Evolutionary conservation across 1,140 invertebrate species (phyloP), one percentile per base, ranked within the genome.

Genomic region (Homarus americanus): DNA sequence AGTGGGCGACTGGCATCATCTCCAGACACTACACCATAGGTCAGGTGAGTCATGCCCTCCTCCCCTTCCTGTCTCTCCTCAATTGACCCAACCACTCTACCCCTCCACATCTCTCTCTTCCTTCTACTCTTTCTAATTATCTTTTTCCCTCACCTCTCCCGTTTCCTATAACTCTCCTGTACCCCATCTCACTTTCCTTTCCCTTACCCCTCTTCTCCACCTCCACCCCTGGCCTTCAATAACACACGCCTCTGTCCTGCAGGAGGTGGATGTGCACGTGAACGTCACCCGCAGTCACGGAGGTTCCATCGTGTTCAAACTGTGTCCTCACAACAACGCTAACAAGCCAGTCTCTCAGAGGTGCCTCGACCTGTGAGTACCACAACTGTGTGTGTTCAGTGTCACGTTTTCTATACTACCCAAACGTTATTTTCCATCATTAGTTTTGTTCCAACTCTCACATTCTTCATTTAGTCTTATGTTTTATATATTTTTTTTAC

Each of bases 251-350:
- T 63, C 28, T 76, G 49, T 53, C 53, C 24, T 36, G 2, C 78
- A 92, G 92, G 79, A 15, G 5, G 93, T 94, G 34, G 73, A 88
- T 17, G 92, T 93, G 1, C 83, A 76, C 4, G 93, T 95, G 36
- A 93, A 94, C 34, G 91, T 95, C 0, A 95, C 94, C 7, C 94
- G 94, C 12, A 94, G 94, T 78, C 94, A 95, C 82, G 93, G 92
- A 58, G 94, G 95, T 0, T 94, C 93, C 75, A 93, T 94, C 49
- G 91, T 93, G 66, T 94, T 94, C 86, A 93, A 93, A 32, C 66
- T 94, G 4, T 94, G 94, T 91, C 93, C 94, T 9, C 93, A 93
- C 89, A 93, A 94, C 87, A 87, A 94, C 83, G 20, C 69, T 28
- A 49, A n/a, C 32, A 38, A 17, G 2, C 90, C 91, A 34, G 83